Evolutionary conservation across 2,888 invertebrate genomes (phyloP).

Genomic region (Cabera pusaria): DNA sequence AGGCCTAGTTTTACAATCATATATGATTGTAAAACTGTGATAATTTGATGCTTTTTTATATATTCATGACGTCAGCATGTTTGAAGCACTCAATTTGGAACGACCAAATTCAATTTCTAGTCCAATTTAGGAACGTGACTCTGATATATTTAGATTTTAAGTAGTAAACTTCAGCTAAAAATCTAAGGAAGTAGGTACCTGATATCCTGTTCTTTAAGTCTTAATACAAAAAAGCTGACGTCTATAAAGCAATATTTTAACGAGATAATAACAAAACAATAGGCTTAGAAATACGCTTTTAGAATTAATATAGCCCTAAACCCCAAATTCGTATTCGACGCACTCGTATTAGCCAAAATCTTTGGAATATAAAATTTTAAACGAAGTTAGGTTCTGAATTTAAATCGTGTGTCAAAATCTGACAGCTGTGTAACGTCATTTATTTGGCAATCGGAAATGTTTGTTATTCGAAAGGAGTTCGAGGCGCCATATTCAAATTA

Average conservation of each 20-base stretch:
- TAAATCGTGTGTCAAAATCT: constrained; percentile 43
- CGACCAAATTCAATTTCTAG: too few species aligned
- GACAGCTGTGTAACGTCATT: constrained; percentile 24
- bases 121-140: constrained; percentile 18
- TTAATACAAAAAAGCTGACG: constrained; percentile 4
- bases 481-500: constrained; percentile 40
- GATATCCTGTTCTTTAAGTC: constrained; percentile 15
- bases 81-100: too few species aligned
- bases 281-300: constrained; percentile 25
- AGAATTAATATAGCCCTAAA: constrained; percentile 45
- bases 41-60: constrained; percentile 19
- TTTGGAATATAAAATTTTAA: constrained; percentile 62
- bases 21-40: too few species aligned
- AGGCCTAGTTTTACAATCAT: too few species aligned
- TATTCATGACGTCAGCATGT: constrained; percentile 6
- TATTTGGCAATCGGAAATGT: constrained; percentile 60
- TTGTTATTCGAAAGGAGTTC: constrained; percentile 48
- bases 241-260: constrained; percentile 6
- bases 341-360: constrained; percentile 68
- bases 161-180: constrained; percentile 7
- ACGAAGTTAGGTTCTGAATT: constrained; percentile 43
- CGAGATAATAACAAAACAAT: constrained; percentile 36
- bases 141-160: constrained; percentile 12
- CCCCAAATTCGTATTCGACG: constrained; percentile 59
- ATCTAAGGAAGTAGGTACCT: constrained; percentile 11